Percentiles rank a stretch among this genome's conserved stretches.
Conservation (phyloP, 1,140 invertebrate genomes). For the Anastrepha obliqua region DNA sequence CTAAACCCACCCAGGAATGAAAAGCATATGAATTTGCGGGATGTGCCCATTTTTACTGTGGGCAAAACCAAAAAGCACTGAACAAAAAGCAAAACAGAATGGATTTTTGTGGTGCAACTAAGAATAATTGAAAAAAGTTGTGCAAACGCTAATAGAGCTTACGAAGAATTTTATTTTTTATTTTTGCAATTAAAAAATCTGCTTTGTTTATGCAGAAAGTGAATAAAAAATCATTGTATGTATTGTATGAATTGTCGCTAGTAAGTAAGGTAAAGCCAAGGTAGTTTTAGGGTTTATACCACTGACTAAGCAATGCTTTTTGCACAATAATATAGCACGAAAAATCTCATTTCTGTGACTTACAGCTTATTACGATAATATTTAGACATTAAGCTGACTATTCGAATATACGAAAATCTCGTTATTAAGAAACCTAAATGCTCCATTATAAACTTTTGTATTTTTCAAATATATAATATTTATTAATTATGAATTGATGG, state of each 20-base stretch:
- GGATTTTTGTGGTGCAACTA: neutral
- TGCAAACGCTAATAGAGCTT: neutral
- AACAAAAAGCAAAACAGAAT: neutral
- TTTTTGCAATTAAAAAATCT: neutral
- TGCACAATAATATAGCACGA: neutral
- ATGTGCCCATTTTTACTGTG: neutral
- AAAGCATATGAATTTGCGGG: neutral
- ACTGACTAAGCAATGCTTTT: slow-evolving; percentile 34
- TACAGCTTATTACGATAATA: slow-evolving; percentile 6
- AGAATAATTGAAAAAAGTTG: too few relatives aligned
- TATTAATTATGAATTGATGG: too few relatives aligned
- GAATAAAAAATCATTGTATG: slow-evolving; percentile 9
- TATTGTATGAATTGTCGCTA: neutral
- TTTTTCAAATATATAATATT: too few relatives aligned
- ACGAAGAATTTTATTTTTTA: neutral
- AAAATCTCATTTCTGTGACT: slow-evolving; percentile 5
- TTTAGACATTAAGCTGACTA: neutral
- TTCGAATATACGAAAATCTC: neutral
- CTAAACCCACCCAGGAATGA: slow-evolving; percentile 56
- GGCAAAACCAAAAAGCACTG: neutral
- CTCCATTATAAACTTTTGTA: too few relatives aligned
- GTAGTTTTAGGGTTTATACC: slow-evolving; percentile 3
- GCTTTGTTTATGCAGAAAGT: neutral
- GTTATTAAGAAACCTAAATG: neutral
- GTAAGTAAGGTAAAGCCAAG: neutral